phyloP scores from a whole-genome alignment of 2,113 vertebrate species.

The Thomomys bottae region DNA sequence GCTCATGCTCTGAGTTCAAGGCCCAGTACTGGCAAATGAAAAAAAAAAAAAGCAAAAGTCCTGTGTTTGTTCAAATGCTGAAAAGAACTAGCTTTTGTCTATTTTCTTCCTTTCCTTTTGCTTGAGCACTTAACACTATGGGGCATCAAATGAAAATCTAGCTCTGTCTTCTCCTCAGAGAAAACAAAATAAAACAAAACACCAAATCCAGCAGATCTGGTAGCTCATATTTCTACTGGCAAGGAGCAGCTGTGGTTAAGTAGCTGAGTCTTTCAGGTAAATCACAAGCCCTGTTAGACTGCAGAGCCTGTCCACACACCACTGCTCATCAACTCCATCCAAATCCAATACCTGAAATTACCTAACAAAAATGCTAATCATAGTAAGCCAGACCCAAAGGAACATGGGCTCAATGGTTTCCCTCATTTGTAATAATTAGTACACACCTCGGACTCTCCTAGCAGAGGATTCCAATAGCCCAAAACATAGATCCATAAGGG shows the following conservation, averaged over 20 bases:
- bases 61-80: background rate
- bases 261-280: background rate
- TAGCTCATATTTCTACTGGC: background rate
- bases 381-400: too few relatives aligned
- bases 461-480: too few relatives aligned
- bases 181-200: too few relatives aligned
- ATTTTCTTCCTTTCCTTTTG: background rate
- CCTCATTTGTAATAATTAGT: too few relatives aligned
- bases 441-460: too few relatives aligned
- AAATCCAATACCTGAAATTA: slow-evolving; percentile 2
- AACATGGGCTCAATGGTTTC: too few relatives aligned
- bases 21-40: too few relatives aligned
- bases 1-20: too few relatives aligned
- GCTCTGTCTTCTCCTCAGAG: background rate
- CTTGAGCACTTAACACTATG: slow-evolving; percentile 28
- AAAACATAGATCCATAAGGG: too few relatives aligned
- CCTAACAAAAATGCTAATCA: background rate
- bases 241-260: background rate
- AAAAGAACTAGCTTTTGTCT: background rate
- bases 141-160: slow-evolving; percentile 34
- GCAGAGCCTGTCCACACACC: too few relatives aligned
- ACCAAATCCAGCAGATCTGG: background rate
- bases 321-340: background rate
- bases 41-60: background rate
- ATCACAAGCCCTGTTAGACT: background rate